Conservation (phyloP, 2,888 invertebrate genomes). For the Watsonalla cultraria region DNA sequence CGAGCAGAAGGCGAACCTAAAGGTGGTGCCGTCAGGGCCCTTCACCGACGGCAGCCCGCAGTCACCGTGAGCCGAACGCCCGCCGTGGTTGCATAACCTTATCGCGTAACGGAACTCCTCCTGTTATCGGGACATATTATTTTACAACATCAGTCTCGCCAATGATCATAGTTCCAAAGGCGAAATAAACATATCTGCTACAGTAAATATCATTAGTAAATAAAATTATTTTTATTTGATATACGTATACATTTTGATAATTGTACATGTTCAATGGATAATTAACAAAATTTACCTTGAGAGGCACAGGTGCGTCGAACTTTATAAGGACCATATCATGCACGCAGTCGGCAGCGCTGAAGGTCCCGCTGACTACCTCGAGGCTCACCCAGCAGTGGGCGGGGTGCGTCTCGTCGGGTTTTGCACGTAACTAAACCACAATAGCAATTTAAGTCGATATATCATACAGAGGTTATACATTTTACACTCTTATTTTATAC, state of each 20-base stretch:
- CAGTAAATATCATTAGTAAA: no score
- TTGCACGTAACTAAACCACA: constrained; percentile 55
- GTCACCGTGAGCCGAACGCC: constrained; percentile 96
- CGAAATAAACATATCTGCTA: no score
- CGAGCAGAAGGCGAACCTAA: constrained; percentile 93
- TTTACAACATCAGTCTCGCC: no score
- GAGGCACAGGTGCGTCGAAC: constrained; percentile 91
- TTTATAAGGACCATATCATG: constrained; percentile 94
- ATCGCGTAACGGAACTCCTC: constrained; percentile 94
- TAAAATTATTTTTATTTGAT: no score
- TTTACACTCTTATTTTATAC: neutral
- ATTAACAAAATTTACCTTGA: constrained; percentile 81
- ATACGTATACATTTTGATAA: no score
- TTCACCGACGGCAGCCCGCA: constrained; percentile 92
- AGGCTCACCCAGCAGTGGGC: constrained; percentile 93
- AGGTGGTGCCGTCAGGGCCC: constrained; percentile 95
- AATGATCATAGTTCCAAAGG: no score
- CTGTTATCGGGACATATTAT: constrained; percentile 48
- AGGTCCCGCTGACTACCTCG: constrained; percentile 90
- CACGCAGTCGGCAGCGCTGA: constrained; percentile 89
- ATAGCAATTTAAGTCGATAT: neutral
- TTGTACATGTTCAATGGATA: neutral
- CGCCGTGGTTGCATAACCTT: constrained; percentile 92
- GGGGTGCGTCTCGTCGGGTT: constrained; percentile 64
- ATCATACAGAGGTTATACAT: neutral